phyloP scores from a whole-genome alignment of 2,113 vertebrate genomes.

The Python bivittatus region DNA sequence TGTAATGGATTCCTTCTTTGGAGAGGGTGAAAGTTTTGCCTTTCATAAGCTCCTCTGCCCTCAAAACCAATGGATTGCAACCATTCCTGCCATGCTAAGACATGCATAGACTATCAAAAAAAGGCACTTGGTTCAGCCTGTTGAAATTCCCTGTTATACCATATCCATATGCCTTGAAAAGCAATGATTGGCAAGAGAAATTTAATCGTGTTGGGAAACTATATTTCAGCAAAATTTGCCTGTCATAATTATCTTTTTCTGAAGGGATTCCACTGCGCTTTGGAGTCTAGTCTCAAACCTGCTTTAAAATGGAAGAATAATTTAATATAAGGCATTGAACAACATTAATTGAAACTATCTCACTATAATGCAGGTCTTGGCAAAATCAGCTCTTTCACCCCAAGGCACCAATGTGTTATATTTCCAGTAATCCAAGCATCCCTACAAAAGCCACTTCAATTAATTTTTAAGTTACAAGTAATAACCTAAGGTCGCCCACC shows the following conservation, averaged over 20 bases:
- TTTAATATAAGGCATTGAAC: background rate
- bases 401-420: slow-evolving; percentile 29
- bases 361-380: slow-evolving; percentile 37
- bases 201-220: background rate
- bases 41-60: background rate
- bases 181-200: background rate
- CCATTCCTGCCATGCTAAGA: background rate
- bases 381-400: slow-evolving; percentile 41
- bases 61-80: background rate
- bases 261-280: background rate
- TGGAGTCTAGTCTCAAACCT: background rate
- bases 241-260: background rate
- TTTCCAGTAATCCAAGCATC: slow-evolving; percentile 45
- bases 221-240: background rate
- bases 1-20: background rate
- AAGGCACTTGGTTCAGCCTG: background rate
- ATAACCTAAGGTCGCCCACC: background rate
- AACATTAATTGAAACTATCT: slow-evolving; percentile 8
- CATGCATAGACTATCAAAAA: background rate
- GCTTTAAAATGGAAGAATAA: background rate
- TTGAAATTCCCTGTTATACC: background rate
- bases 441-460: slow-evolving; percentile 43
- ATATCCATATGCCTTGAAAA: background rate
- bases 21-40: background rate
- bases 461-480: slow-evolving; percentile 44